phyloP scores from a whole-genome alignment of 1,140 invertebrate species.

The Trichonephila inaurata region DNA sequence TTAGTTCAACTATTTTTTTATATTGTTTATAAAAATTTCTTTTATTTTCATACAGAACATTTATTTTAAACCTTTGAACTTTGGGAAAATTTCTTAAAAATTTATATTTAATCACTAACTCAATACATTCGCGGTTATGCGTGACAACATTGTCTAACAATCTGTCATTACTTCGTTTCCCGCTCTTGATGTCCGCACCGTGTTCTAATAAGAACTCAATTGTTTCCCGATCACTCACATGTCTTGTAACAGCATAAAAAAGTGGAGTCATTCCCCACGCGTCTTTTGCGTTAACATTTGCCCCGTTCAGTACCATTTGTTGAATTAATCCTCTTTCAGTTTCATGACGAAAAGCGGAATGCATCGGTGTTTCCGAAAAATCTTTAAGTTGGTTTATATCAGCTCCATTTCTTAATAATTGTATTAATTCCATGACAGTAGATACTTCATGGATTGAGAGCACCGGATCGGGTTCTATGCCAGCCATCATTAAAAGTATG shows the following conservation, averaged over 20 bases:
- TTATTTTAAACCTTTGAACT: neutral
- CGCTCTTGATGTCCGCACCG: neutral
- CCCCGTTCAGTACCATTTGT: neutral
- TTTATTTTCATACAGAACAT: neutral
- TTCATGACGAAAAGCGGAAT: neutral
- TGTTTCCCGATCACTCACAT: neutral
- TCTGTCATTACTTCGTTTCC: neutral
- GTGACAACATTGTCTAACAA: neutral
- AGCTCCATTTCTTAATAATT: neutral
- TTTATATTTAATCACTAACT: constrained; percentile 25
- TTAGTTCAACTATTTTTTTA: neutral
- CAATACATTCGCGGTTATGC: neutral
- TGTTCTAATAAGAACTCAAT: constrained; percentile 8
- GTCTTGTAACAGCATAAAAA: neutral
- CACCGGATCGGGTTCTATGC: too few relatives aligned
- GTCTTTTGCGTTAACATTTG: constrained; percentile 21
- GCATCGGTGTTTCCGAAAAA: constrained; percentile 10
- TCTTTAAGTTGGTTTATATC: neutral
- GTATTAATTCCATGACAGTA: neutral
- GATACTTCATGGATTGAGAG: neutral
- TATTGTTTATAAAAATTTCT: neutral
- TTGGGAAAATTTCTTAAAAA: neutral
- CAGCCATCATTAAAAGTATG: neutral
- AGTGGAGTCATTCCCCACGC: neutral
- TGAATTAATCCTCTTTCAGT: neutral